phyloP scores from a whole-genome alignment of 2,113 vertebrate species.

The Diadophis punctatus region DNA sequence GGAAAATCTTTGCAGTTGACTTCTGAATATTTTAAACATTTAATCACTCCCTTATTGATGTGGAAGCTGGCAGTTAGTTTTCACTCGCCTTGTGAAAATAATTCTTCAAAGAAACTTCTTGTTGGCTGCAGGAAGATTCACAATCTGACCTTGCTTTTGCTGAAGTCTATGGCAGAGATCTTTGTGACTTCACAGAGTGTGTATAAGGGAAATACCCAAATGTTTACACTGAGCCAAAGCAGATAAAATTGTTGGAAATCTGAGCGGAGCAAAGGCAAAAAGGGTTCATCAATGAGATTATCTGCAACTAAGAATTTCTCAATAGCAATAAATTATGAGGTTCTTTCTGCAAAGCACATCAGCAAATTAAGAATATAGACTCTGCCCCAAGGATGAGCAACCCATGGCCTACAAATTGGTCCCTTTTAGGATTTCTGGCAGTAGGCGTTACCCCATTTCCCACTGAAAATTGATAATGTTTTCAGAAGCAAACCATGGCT shows the following conservation, averaged over 20 bases:
- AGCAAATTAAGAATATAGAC: background rate
- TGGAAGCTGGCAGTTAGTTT: slow-evolving; percentile 38
- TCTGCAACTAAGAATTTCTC: background rate
- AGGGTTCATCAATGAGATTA: background rate
- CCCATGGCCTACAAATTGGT: background rate
- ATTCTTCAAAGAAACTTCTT: slow-evolving; percentile 37
- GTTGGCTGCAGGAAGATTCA: slow-evolving; percentile 33
- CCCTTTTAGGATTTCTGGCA: background rate
- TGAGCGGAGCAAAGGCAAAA: background rate
- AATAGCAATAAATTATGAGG: background rate
- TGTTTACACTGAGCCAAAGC: background rate
- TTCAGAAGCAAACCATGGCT: background rate
- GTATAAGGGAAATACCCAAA: background rate
- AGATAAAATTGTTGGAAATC: background rate
- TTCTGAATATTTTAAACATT: slow-evolving; percentile 58
- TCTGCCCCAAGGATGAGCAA: background rate
- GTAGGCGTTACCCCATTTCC: background rate
- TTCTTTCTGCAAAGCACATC: background rate
- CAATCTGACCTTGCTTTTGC: slow-evolving; percentile 26
- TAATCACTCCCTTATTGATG: slow-evolving; percentile 55
- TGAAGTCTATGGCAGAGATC: slow-evolving; percentile 19
- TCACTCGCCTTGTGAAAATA: slow-evolving; percentile 36
- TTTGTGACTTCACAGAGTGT: slow-evolving; percentile 7
- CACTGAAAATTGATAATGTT: background rate
- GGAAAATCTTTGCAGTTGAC: slow-evolving; percentile 52